These are phyloP conservation scores for Amblyjoppa fuscipennis DNA, from an alignment of 2,888 invertebrate species.

Conservation along the genomic window DNA sequence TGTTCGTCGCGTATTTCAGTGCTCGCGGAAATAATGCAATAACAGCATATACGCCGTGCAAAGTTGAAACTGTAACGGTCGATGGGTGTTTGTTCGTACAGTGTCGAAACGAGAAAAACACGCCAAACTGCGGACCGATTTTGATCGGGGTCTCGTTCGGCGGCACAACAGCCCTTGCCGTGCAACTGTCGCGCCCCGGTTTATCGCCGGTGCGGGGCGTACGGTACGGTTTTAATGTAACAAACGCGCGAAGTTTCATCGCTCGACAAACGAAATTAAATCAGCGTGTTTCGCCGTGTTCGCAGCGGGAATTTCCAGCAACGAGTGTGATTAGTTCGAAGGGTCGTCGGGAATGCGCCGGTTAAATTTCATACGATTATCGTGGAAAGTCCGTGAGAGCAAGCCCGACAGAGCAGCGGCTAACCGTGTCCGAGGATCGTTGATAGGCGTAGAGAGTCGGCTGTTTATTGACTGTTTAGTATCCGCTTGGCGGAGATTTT, in stretches of 20 bases:
- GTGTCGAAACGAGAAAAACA: neutral
- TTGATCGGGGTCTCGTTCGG: neutral
- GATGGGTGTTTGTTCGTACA: neutral
- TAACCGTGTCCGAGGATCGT: neutral
- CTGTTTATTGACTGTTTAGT: neutral
- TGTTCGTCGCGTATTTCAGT: neutral
- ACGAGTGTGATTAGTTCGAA: slow-evolving; percentile 1
- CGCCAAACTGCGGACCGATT: neutral
- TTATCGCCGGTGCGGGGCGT: neutral
- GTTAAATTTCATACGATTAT: neutral
- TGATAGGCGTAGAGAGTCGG: neutral
- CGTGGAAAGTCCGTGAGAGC: no score
- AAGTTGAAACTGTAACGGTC: slow-evolving; percentile 1
- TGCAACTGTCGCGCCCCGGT: neutral
- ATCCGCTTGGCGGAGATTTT: neutral
- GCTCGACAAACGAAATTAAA: slow-evolving; percentile 5
- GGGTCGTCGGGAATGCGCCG: neutral
- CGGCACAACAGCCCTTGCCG: neutral
- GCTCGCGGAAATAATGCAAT: neutral
- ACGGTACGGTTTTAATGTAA: neutral
- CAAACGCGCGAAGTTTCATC: slow-evolving; percentile 8
- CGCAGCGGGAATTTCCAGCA: neutral
- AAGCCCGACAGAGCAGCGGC: neutral
- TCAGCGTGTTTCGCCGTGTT: neutral
- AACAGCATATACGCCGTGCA: neutral